These are phyloP conservation scores for Daubentonia madagascariensis DNA, from an alignment of 2,113 vertebrate genomes.

Conservation along the genomic window DNA sequence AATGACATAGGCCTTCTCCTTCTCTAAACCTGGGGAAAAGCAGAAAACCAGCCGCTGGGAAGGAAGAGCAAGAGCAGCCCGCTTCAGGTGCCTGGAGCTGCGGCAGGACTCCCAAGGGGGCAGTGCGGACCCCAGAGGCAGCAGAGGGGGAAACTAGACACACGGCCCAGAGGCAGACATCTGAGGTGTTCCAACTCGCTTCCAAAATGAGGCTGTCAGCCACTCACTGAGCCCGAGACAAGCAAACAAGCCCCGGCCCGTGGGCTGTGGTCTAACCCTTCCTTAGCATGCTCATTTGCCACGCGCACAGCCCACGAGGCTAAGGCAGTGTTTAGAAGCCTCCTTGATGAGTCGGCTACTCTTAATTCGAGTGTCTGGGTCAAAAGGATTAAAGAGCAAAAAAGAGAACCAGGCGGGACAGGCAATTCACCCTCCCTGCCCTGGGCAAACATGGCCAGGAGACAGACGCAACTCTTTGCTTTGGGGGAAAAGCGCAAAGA, in stretches of 20 bases:
- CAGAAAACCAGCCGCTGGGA: neutral
- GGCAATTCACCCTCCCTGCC: neutral
- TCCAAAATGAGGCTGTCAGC: neutral
- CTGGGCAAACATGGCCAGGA: neutral
- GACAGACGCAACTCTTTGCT: neutral
- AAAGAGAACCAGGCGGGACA: neutral
- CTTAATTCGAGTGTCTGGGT: conserved; percentile 67
- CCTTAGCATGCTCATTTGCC: neutral
- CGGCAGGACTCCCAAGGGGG: fast-evolving
- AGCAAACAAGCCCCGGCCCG: neutral
- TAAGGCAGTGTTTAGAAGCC: neutral
- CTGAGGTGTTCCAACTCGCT: neutral
- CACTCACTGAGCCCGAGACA: neutral
- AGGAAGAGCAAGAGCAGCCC: neutral
- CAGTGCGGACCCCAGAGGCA: neutral
- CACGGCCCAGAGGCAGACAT: neutral
- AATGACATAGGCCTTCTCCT: neutral
- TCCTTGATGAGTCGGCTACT: neutral
- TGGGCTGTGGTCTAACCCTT: neutral
- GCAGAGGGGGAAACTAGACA: neutral
- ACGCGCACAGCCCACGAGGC: fast-evolving
- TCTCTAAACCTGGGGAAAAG: neutral
- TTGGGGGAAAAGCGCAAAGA: neutral
- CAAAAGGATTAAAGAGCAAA: conserved; percentile 39
- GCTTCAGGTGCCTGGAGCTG: neutral